These are phyloP conservation scores for Carposina sasakii DNA, from an alignment of 1,140 invertebrate genomes.

Conservation along the genomic window DNA sequence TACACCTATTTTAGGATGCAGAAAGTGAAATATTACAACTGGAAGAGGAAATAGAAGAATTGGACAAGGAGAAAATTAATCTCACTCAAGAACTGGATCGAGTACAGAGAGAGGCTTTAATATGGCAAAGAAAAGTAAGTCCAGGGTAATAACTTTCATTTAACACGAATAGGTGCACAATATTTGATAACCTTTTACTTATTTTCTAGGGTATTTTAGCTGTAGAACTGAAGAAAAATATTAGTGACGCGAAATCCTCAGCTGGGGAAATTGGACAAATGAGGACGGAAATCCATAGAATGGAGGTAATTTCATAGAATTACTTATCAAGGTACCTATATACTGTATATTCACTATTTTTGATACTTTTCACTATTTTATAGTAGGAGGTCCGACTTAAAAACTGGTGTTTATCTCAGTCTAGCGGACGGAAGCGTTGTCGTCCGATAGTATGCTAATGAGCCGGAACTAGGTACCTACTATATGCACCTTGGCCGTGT, in stretches of 20 bases:
- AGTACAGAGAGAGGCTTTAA: constrained; percentile 78
- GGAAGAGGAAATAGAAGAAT: constrained; percentile 77
- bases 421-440: too few relatives aligned
- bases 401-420: too few relatives aligned
- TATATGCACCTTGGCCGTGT: too few relatives aligned
- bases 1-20: constrained; percentile 72
- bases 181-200: background rate
- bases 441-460: too few relatives aligned
- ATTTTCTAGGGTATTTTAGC: constrained; percentile 75
- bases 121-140: constrained; percentile 84
- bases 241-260: constrained; percentile 77
- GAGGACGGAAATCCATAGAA: constrained; percentile 87
- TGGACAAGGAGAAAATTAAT: constrained; percentile 78
- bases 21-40: constrained; percentile 78
- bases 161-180: background rate
- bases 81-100: constrained; percentile 76
- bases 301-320: too few relatives aligned
- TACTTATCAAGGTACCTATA: too few relatives aligned
- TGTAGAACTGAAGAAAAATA: constrained; percentile 78
- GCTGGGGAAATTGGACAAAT: constrained; percentile 81
- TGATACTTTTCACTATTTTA: too few relatives aligned
- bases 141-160: too few relatives aligned
- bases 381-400: too few relatives aligned
- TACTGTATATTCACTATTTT: too few relatives aligned
- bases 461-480: too few relatives aligned